Conservation (phyloP, 2,797 vertebrate genomes). For the Telmatherina bonti region DNA sequence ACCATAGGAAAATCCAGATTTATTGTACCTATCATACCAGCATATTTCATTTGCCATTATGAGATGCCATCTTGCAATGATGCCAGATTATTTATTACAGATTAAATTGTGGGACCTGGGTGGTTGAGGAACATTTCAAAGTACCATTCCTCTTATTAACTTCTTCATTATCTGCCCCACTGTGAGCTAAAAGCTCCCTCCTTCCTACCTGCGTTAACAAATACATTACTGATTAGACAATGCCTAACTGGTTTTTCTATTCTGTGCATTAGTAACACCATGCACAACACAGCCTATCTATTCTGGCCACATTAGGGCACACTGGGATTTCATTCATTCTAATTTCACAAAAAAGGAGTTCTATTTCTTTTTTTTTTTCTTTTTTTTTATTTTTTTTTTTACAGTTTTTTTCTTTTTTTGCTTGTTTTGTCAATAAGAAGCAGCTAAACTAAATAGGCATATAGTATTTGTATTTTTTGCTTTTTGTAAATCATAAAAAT, state of each 20-base stretch:
- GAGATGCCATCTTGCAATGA: slow-evolving; percentile 98
- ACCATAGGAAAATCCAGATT: slow-evolving; percentile 99
- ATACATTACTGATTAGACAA: slow-evolving; percentile 76
- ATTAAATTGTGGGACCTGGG: slow-evolving; percentile 99
- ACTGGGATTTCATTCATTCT: slow-evolving; percentile 50
- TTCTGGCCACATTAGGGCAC: slow-evolving; percentile 41
- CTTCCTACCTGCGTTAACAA: slow-evolving; percentile 73
- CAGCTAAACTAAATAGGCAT: background rate
- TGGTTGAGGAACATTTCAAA: slow-evolving; percentile 97
- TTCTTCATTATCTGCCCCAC: slow-evolving; percentile 96
- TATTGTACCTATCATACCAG: slow-evolving; percentile 99
- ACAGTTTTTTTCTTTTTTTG: slow-evolving; percentile 1
- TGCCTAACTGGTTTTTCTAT: slow-evolving; percentile 66
- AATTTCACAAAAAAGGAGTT: slow-evolving; percentile 42
- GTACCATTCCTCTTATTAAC: slow-evolving; percentile 99
- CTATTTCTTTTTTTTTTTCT: slow-evolving; percentile 16
- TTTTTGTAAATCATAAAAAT: too few species aligned
- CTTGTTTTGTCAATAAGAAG: slow-evolving; percentile 9
- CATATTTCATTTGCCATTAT: slow-evolving; percentile 99
- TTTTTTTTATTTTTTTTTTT: background rate
- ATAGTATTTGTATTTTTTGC: too few species aligned
- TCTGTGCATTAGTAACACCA: slow-evolving; percentile 52
- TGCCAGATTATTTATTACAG: slow-evolving; percentile 99
- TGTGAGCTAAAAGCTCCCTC: slow-evolving; percentile 86
- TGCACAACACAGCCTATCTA: slow-evolving; percentile 52